These are phyloP conservation scores for Trachelus stipa DNA, from an alignment of 2,888 invertebrate genomes.

Conservation along the genomic window DNA sequence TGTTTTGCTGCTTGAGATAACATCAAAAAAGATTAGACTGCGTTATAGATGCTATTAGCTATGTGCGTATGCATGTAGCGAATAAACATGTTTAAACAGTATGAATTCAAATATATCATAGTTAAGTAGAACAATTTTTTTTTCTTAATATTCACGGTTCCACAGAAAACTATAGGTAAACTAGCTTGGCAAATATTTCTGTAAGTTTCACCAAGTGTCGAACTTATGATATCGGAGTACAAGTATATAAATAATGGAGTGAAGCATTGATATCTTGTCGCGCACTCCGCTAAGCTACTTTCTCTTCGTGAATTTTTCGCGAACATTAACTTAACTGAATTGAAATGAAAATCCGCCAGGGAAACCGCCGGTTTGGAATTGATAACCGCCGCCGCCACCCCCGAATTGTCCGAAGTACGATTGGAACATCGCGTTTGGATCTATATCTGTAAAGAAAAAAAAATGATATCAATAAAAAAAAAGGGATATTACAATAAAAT, in stretches of 20 bases:
- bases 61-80: too few species aligned
- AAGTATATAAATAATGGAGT: background rate
- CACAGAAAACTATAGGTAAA: background rate
- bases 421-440: slow-evolving; percentile 88
- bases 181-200: background rate
- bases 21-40: background rate
- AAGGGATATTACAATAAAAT: slow-evolving; percentile 11
- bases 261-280: background rate
- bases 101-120: background rate
- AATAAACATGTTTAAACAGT: background rate
- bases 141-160: background rate
- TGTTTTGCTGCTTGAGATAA: background rate
- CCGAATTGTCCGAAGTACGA: slow-evolving; percentile 78
- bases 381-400: slow-evolving; percentile 69
- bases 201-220: background rate
- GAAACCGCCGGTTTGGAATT: slow-evolving; percentile 70
- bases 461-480: slow-evolving; percentile 22
- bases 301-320: background rate
- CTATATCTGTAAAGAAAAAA: slow-evolving; percentile 72
- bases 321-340: slow-evolving; percentile 70
- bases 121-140: background rate
- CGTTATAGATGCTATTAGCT: background rate
- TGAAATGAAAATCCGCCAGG: slow-evolving; percentile 78
- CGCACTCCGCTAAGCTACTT: background rate
- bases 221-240: background rate